Conservation (phyloP, 2,113 vertebrate species). For the Deroptyus accipitrinus region DNA sequence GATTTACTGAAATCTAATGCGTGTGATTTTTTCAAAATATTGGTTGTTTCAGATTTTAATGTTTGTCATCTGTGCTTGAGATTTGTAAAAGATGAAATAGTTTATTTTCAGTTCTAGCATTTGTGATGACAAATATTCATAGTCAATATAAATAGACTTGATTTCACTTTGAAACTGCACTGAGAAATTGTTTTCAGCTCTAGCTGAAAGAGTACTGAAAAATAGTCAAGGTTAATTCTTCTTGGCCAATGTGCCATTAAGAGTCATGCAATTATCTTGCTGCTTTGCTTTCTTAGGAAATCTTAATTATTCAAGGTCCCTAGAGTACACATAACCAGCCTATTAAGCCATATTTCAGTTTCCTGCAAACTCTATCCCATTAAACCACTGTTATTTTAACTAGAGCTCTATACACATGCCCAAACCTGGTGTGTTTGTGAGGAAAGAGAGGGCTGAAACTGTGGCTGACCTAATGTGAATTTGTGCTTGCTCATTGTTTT, state of each 20-base stretch:
- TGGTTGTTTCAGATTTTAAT: not conserved
- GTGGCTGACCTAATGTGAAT: not conserved
- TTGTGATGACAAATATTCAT: not conserved
- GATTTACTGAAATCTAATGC: not conserved
- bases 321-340: not conserved
- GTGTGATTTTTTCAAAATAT: not conserved
- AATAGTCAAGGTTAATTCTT: not conserved
- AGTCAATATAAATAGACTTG: not conserved
- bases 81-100: not conserved
- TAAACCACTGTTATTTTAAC: not conserved
- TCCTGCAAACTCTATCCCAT: not conserved
- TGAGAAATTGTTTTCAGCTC: not conserved
- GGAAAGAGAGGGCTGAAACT: not conserved
- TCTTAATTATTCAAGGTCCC: not conserved
- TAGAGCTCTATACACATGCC: not conserved
- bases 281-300: slow-evolving; percentile 11
- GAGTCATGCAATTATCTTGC: not conserved
- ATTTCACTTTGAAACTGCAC: not conserved
- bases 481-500: not conserved
- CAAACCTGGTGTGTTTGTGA: not conserved
- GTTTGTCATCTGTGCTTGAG: not conserved
- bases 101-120: not conserved
- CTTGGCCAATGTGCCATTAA: not conserved
- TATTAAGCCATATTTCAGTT: not conserved
- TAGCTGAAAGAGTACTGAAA: not conserved